Evolutionary conservation across 2,113 vertebrate genomes (phyloP).

Genomic region (Copsychus sechellarum): DNA sequence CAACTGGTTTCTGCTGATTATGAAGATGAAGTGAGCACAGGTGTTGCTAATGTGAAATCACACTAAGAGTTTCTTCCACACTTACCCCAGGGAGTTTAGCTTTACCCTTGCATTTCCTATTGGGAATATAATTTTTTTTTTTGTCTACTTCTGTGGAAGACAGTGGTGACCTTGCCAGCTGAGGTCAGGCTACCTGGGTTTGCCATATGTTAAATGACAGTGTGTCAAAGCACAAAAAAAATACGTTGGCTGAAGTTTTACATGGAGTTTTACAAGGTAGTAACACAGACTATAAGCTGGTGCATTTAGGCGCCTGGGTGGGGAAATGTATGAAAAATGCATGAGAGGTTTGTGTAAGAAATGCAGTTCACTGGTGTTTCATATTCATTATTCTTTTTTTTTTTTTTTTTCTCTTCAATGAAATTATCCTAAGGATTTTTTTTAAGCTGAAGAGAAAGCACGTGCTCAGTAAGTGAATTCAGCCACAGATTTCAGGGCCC

Average conservation of each 20-base stretch:
- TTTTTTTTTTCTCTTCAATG: not conserved
- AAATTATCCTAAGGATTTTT: constrained; percentile 11
- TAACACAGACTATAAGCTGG: not conserved
- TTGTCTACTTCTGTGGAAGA: not conserved
- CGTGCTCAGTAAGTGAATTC: not conserved
- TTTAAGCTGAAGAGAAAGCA: not conserved
- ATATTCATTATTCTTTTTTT: not conserved
- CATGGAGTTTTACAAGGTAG: not conserved
- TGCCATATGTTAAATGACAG: not conserved
- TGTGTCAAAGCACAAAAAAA: not conserved
- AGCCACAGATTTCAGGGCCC: constrained; percentile 37
- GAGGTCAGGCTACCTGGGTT: not conserved
- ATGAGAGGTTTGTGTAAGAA: constrained; percentile 44
- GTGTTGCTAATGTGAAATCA: not conserved
- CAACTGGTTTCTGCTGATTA: not conserved
- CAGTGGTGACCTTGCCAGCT: not conserved
- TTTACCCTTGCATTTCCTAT: not conserved
- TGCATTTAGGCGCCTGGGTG: not conserved
- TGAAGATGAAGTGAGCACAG: not conserved
- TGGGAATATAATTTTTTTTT: not conserved
- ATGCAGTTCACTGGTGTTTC: not conserved
- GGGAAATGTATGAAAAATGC: constrained; percentile 42
- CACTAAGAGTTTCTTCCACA: not conserved
- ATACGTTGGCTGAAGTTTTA: not conserved
- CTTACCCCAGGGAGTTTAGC: not conserved